Evolutionary conservation across 1,140 invertebrate species (phyloP).

Genomic region (Drosophila bifasciata): DNA sequence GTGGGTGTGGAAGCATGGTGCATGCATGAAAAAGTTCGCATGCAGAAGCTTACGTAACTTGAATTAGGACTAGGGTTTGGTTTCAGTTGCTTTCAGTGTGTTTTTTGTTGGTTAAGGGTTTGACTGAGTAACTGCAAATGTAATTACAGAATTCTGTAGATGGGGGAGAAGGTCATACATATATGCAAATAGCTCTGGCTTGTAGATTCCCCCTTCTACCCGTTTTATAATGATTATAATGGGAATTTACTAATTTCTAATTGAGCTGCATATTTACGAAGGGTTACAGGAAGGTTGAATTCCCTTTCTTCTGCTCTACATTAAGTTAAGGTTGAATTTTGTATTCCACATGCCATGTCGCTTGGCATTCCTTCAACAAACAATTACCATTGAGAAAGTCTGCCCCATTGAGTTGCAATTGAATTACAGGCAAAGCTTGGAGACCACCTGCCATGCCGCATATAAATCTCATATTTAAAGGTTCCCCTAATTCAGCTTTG

Average conservation of each 20-base stretch:
- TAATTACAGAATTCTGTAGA: background rate
- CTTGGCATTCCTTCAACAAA: too few species aligned
- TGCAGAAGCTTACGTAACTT: constrained; percentile 40
- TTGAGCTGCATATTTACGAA: too few species aligned
- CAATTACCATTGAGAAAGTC: too few species aligned
- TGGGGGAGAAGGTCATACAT: too few species aligned
- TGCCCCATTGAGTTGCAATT: constrained; percentile 33
- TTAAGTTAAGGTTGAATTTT: too few species aligned
- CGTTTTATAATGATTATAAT: background rate
- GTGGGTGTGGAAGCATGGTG: background rate
- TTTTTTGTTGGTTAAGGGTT: constrained; percentile 3
- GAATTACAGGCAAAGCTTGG: constrained; percentile 18
- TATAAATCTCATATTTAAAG: too few species aligned
- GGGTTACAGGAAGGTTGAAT: too few species aligned
- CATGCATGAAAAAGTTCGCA: constrained; percentile 50
- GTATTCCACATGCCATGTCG: too few species aligned
- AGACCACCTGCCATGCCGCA: constrained; percentile 18
- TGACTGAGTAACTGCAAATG: constrained; percentile 23
- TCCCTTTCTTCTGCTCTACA: too few species aligned
- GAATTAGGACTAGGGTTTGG: constrained; percentile 46
- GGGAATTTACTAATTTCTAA: too few species aligned
- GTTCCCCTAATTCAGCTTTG: constrained; percentile 4
- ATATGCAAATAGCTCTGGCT: too few species aligned
- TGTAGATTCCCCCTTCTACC: too few species aligned
- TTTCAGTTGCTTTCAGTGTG: constrained; percentile 6